Evolutionary conservation across 2,113 vertebrate genomes (phyloP).

Genomic region (Megaceryle maxima): DNA sequence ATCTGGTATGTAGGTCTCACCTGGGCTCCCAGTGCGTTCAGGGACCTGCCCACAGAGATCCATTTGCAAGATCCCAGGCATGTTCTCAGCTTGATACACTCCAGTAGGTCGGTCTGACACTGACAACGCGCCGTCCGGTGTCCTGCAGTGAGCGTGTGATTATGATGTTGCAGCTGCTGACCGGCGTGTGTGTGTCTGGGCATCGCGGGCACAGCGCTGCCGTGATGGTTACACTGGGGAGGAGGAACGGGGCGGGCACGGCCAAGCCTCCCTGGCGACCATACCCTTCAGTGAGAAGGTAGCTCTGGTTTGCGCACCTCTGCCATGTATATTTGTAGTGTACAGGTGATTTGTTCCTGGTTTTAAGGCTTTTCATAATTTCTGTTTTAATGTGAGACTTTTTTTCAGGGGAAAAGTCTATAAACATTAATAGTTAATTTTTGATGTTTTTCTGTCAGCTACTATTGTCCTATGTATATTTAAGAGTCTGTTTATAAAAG

Average conservation of each 20-base stretch:
- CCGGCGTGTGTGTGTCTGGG: fast-evolving
- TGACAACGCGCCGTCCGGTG: fast-evolving
- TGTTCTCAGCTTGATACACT: not conserved
- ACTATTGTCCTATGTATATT: slow-evolving; percentile 79
- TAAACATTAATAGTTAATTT: slow-evolving; percentile 79
- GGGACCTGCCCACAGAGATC: not conserved
- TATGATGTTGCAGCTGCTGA: not conserved
- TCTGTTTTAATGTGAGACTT: slow-evolving; percentile 71
- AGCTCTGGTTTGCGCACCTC: slow-evolving; percentile 53
- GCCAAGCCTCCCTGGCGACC: not conserved
- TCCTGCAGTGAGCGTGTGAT: not conserved
- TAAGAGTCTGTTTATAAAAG: slow-evolving; percentile 81
- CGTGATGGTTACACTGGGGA: not conserved
- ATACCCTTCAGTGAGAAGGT: not conserved
- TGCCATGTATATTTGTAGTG: slow-evolving; percentile 69
- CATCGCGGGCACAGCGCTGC: not conserved
- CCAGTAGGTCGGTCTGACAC: fast-evolving
- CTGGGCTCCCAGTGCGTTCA: not conserved
- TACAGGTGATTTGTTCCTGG: slow-evolving; percentile 72
- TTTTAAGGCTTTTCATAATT: slow-evolving; percentile 72
- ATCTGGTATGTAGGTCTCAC: not conserved
- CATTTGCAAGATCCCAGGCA: not conserved
- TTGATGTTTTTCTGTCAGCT: slow-evolving; percentile 76
- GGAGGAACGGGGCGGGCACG: not conserved
- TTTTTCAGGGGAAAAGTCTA: slow-evolving; percentile 67